These are phyloP conservation scores for Catocala nupta DNA, from an alignment of 2,888 invertebrate species.

Conservation along the genomic window DNA sequence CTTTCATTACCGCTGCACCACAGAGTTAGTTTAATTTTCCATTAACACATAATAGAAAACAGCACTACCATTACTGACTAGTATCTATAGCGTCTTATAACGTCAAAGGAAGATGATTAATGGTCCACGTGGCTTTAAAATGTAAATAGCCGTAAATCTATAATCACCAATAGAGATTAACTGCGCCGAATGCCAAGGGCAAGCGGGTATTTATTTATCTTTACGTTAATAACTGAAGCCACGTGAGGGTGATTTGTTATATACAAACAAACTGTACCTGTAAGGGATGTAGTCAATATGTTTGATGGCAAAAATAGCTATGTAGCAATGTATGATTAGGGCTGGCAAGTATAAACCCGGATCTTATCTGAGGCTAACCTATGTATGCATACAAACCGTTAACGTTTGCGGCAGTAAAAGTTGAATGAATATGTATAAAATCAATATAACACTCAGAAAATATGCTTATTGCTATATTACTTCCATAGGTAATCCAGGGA, in stretches of 20 bases:
- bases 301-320: constrained; percentile 40
- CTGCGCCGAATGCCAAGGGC: constrained; percentile 38
- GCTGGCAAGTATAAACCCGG: too few species aligned
- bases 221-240: constrained; percentile 8
- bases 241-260: constrained; percentile 26
- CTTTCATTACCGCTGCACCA: too few species aligned
- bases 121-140: constrained; percentile 5
- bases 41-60: too few species aligned
- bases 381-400: too few species aligned
- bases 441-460: too few species aligned
- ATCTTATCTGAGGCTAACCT: too few species aligned
- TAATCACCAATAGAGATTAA: constrained; percentile 9
- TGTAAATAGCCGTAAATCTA: constrained; percentile 10
- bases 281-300: constrained; percentile 29
- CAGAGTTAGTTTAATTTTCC: too few species aligned
- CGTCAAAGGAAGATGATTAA: background rate
- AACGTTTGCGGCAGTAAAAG: too few species aligned
- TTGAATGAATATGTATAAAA: too few species aligned
- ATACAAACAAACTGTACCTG: constrained; percentile 21
- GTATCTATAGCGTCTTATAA: background rate
- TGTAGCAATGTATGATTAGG: background rate
- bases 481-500: too few species aligned
- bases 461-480: too few species aligned
- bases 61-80: background rate
- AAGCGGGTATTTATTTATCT: constrained; percentile 33